These are phyloP conservation scores for Leucopternis melanops DNA, from an alignment of 2,113 vertebrate genomes.

Conservation along the genomic window DNA sequence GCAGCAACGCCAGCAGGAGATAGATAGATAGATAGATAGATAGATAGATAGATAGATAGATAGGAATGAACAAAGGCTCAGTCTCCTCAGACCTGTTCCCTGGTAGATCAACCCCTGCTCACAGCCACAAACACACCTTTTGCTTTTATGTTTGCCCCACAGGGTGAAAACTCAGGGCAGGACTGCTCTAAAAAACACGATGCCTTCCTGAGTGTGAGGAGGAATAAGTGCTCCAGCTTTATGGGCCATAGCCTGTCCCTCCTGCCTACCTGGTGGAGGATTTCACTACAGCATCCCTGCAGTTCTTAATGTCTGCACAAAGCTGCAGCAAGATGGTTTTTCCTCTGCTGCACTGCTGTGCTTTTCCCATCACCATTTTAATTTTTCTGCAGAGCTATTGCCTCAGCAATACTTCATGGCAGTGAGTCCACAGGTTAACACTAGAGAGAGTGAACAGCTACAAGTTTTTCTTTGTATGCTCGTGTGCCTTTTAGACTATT, in stretches of 20 bases:
- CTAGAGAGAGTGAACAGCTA: background rate
- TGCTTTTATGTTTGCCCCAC: background rate
- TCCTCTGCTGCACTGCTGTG: background rate
- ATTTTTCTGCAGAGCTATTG: background rate
- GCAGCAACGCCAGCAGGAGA: rapidly evolving
- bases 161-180: background rate
- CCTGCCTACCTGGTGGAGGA: background rate
- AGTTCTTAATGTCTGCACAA: background rate
- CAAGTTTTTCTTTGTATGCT: background rate
- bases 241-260: rapidly evolving
- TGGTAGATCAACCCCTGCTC: background rate
- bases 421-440: background rate
- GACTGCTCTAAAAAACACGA: background rate
- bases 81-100: background rate
- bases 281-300: background rate
- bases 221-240: background rate
- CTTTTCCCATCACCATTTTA: background rate
- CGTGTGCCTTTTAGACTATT: rapidly evolving
- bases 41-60: no score
- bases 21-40: no score
- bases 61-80: background rate
- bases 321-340: background rate
- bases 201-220: background rate
- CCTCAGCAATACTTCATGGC: background rate
- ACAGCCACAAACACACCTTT: background rate